A percentile compares a stretch with the other conserved stretches of the same genome.
These are phyloP conservation scores for Trachythela sp. DNA, from an alignment of 64 coral and sea anemone species.

Conservation along the genomic window DNA sequence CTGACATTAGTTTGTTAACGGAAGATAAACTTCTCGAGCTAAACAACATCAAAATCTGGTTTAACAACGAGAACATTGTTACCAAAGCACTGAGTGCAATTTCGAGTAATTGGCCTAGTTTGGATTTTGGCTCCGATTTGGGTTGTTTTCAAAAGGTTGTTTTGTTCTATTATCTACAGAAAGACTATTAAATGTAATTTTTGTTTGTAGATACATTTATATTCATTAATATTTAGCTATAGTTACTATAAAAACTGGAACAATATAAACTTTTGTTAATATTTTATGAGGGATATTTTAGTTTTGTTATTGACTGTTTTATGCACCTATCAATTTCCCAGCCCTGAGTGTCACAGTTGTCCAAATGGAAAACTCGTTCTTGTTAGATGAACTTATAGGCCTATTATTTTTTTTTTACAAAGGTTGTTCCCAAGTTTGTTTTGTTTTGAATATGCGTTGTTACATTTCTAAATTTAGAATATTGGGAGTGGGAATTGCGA, in stretches of 20 bases:
- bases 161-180: background rate
- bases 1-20: background rate
- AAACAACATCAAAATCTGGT: background rate
- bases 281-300: too few relatives aligned
- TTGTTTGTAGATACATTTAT: background rate
- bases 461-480: background rate
- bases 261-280: too few relatives aligned
- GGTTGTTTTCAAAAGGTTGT: background rate
- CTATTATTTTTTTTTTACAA: too few relatives aligned
- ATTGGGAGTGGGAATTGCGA: background rate
- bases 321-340: too few relatives aligned
- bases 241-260: too few relatives aligned
- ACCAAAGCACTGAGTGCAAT: background rate
- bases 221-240: background rate
- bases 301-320: too few relatives aligned
- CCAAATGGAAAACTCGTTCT: too few relatives aligned
- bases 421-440: background rate
- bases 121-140: background rate
- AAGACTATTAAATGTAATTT: background rate
- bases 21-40: background rate
- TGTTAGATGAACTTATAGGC: too few relatives aligned
- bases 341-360: too few relatives aligned
- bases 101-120: background rate
- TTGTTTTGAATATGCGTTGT: too few relatives aligned
- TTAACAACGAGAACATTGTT: background rate